phyloP scores from a whole-genome alignment of 2,888 invertebrate genomes.

The Nemoura dubitans region DNA sequence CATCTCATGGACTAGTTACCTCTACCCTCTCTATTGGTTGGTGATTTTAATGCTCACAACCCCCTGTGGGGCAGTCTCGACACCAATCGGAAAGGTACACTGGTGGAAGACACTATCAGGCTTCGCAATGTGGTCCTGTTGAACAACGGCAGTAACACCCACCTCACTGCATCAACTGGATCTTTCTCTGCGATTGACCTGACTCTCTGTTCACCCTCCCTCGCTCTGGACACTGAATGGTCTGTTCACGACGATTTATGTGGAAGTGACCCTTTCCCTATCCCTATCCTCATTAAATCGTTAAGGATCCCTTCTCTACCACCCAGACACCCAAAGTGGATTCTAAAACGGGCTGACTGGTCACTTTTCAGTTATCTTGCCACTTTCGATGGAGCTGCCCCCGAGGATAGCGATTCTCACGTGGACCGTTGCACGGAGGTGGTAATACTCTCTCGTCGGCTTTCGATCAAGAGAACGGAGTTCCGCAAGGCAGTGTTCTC shows the following conservation, averaged over 20 bases:
- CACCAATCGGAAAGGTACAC: background rate
- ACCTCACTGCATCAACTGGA: too few species aligned
- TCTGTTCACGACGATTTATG: background rate
- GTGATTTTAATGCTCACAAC: conserved; percentile 38
- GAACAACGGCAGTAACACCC: too few species aligned
- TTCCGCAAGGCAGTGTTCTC: conserved; percentile 33
- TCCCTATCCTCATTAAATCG: background rate
- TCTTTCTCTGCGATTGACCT: too few species aligned
- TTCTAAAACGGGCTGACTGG: conserved; percentile 7
- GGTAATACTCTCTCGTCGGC: conserved; percentile 20
- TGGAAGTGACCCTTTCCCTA: background rate
- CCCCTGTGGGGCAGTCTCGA: conserved; percentile 3
- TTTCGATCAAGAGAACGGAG: conserved; percentile 36
- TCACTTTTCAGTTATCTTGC: background rate
- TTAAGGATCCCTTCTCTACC: background rate
- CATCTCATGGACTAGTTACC: background rate
- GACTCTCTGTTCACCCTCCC: background rate
- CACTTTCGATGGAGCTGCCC: background rate
- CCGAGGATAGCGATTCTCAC: background rate
- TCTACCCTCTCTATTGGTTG: background rate
- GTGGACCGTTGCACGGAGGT: background rate
- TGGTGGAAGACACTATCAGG: background rate
- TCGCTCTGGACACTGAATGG: conserved; percentile 4
- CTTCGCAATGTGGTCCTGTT: background rate
- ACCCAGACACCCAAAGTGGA: background rate